Evolutionary conservation across 2,113 vertebrate species (phyloP), one percentile per base, ranked within the genome.

Genomic region (Jacana jacana): DNA sequence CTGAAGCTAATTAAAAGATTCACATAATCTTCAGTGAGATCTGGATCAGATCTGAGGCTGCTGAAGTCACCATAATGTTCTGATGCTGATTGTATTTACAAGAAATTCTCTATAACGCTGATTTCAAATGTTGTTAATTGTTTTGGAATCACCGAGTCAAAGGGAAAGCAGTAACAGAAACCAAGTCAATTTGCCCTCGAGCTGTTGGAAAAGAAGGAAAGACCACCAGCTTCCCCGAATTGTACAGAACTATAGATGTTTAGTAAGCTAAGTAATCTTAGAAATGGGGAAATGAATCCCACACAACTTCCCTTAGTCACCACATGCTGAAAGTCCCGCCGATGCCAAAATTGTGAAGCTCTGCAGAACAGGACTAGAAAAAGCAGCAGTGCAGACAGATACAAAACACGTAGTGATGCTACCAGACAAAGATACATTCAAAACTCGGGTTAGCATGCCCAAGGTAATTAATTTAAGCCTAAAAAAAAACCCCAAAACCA

Each of bases 291-390:
- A 96, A 44, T 78, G 72, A 93, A 96, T 92, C 94, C 86, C 90
- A 93, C 96, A 92, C 60, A 95, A 84, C 81, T 94, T 95, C 92
- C 83, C 88, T 87, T 93, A 93, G 77, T 87, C 89, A 96, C 87
- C 66, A 95, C 57, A 79, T 10, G 5, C 78, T 86, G 17, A 65
- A 93, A 92, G 91, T 92, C 83, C 88, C 5, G 5, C 70, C 19
- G 8, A 82, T 91, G 93, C 83, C 93, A 95, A 68, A 88, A 76
- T 13, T 48, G 33, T 71, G 76, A 93, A 7, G 61, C 49, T 88
- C 52, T 81, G 66, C 49, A 31, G 82, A 96, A 76, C 13, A 72
- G 0, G 11, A 46, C 66, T 61, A 90, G 83, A 86, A 96, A 96
- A 97, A 92, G 60, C 80, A 80, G 49, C 76, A 69, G 60, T 42